Evolutionary conservation across 2,888 invertebrate species (phyloP).

Genomic region (Lasioglossum leucozonium): DNA sequence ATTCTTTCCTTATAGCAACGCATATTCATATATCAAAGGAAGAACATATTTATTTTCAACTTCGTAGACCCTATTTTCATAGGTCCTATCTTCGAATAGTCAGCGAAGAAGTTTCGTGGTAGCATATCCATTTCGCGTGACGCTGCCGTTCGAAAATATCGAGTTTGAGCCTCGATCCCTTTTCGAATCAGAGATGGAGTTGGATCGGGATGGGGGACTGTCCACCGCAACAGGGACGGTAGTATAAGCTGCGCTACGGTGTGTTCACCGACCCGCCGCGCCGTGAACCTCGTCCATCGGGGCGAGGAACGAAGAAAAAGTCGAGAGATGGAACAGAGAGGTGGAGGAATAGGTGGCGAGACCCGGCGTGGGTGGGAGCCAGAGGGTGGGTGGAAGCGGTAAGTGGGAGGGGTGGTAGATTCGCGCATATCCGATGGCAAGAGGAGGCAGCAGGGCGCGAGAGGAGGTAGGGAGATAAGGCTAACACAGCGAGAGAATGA

Average conservation of each 20-base stretch:
- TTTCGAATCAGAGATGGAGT: not conserved
- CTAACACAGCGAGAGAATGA: slow-evolving; percentile 83
- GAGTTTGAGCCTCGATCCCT: not conserved
- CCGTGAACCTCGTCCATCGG: slow-evolving; percentile 38
- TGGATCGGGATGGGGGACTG: not conserved
- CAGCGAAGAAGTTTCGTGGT: not conserved
- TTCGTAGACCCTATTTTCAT: not conserved
- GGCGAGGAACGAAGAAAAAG: slow-evolving; percentile 51
- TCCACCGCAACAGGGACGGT: slow-evolving; percentile 22
- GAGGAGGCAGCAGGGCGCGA: slow-evolving; percentile 61
- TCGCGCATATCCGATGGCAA: slow-evolving; percentile 82
- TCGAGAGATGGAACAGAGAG: slow-evolving; percentile 37
- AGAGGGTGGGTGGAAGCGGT: slow-evolving; percentile 47
- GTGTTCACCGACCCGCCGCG: slow-evolving; percentile 29
- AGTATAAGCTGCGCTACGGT: not conserved
- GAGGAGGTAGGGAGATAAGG: slow-evolving; percentile 81
- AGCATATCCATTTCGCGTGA: not conserved
- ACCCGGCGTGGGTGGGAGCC: slow-evolving; percentile 60
- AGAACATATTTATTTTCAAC: too few species aligned
- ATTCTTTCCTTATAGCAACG: not conserved
- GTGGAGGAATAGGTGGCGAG: slow-evolving; percentile 63
- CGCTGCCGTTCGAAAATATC: not conserved
- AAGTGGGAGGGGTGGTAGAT: slow-evolving; percentile 76
- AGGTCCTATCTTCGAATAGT: not conserved
- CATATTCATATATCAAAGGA: not conserved